Percentiles rank a stretch among this genome's conserved stretches.
Evolutionary conservation across 2,797 vertebrate species (phyloP).

Genomic region (Calcarius lapponicus): DNA sequence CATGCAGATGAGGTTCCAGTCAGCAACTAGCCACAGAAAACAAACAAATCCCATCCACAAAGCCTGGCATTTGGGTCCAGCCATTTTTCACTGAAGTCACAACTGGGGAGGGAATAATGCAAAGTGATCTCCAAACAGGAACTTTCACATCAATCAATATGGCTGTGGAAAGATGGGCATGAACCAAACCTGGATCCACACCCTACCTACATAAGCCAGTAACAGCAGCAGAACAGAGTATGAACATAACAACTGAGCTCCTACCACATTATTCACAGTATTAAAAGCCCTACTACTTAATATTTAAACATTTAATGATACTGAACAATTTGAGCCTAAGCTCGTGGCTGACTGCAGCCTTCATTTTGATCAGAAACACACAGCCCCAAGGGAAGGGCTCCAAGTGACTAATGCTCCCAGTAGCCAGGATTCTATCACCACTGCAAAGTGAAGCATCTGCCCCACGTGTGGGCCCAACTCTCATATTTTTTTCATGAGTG

Average conservation of each 20-base stretch:
- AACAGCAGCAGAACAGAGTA: not conserved
- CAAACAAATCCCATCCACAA: slow-evolving; percentile 40
- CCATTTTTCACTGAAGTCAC: slow-evolving; percentile 24
- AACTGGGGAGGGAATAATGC: not conserved
- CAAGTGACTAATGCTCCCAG: not conserved
- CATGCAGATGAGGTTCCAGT: slow-evolving; percentile 53
- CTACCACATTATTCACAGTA: not conserved
- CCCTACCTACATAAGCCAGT: not conserved
- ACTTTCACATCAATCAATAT: not conserved
- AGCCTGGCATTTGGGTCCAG: slow-evolving; percentile 25
- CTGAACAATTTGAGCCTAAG: not conserved
- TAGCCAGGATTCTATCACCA: slow-evolving; percentile 19
- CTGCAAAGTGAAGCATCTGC: slow-evolving; percentile 25
- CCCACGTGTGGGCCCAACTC: not conserved
- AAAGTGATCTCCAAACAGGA: not conserved
- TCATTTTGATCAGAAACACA: slow-evolving; percentile 32
- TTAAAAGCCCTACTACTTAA: not conserved
- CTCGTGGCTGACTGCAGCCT: not conserved
- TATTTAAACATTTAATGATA: not conserved
- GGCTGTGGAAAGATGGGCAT: not conserved
- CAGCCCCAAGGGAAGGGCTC: not conserved
- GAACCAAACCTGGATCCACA: not conserved
- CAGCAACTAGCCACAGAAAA: slow-evolving; percentile 50
- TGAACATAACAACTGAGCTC: too few species aligned
- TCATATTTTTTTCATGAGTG: not conserved